Percentiles rank a stretch among this genome's conserved stretches.
These are phyloP conservation scores for Nephrotoma guestfalica DNA, from an alignment of 2,888 invertebrate species.

Conservation along the genomic window DNA sequence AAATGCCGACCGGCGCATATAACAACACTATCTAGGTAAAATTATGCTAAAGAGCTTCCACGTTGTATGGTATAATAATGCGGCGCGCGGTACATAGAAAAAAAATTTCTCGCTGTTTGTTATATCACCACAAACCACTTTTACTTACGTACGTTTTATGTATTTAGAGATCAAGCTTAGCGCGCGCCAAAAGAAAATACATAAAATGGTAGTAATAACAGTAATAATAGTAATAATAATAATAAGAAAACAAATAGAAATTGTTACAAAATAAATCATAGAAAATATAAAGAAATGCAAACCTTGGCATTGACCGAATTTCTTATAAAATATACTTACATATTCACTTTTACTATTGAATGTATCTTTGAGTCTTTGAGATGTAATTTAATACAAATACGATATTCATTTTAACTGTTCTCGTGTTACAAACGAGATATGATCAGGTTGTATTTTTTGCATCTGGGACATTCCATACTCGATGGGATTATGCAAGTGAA, in stretches of 20 bases:
- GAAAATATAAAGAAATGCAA: neutral
- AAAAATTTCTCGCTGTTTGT: neutral
- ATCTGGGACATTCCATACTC: neutral
- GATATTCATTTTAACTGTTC: neutral
- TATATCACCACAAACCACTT: neutral
- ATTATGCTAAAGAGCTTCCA: neutral
- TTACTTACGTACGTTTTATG: neutral
- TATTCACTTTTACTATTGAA: neutral
- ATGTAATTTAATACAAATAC: neutral
- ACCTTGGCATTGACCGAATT: slow-evolving; percentile 1
- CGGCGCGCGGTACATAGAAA: neutral
- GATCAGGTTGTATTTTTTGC: neutral
- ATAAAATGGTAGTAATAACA: neutral
- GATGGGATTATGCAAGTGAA: neutral
- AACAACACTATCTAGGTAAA: neutral
- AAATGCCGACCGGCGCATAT: neutral
- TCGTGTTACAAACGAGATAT: neutral
- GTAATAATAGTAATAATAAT: neutral
- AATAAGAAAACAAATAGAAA: neutral
- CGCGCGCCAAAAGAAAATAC: neutral
- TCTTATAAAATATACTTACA: neutral
- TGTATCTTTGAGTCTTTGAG: neutral
- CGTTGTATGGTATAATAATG: neutral
- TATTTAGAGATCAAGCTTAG: neutral
- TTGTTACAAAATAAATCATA: neutral